These are phyloP conservation scores for Sitta europaea DNA, from an alignment of 2,113 vertebrate genomes.

Conservation along the genomic window DNA sequence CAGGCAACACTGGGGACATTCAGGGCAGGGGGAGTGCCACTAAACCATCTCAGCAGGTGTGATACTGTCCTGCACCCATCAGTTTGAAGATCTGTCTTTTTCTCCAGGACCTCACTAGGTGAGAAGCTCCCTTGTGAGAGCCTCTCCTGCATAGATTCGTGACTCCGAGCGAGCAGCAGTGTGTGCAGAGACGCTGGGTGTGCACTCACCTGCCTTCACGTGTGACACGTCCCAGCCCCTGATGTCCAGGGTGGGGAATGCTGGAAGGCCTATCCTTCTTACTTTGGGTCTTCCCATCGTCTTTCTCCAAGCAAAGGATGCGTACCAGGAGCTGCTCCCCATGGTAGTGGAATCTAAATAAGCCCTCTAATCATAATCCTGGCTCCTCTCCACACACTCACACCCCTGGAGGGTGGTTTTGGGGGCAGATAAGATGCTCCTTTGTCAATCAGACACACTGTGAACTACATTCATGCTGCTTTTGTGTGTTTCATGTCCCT, in stretches of 20 bases:
- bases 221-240: neutral
- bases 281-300: neutral
- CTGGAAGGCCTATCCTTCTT: neutral
- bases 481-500: neutral
- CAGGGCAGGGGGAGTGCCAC: neutral
- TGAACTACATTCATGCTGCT: neutral
- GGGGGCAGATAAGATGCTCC: neutral
- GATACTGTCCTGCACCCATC: neutral
- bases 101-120: neutral
- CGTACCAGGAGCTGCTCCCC: neutral
- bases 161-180: neutral
- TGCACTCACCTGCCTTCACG: neutral
- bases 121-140: neutral
- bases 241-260: neutral
- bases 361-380: neutral
- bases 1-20: neutral
- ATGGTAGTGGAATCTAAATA: neutral
- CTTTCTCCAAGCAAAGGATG: neutral
- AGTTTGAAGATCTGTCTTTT: neutral
- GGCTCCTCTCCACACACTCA: neutral
- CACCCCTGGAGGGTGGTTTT: neutral
- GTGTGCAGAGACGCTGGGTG: neutral
- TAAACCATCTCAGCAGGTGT: neutral
- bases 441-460: neutral
- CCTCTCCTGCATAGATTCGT: neutral